Base-by-base conservation (phyloP, 2,113 vertebrate genomes). In the Oophaga pumilio region DNA sequence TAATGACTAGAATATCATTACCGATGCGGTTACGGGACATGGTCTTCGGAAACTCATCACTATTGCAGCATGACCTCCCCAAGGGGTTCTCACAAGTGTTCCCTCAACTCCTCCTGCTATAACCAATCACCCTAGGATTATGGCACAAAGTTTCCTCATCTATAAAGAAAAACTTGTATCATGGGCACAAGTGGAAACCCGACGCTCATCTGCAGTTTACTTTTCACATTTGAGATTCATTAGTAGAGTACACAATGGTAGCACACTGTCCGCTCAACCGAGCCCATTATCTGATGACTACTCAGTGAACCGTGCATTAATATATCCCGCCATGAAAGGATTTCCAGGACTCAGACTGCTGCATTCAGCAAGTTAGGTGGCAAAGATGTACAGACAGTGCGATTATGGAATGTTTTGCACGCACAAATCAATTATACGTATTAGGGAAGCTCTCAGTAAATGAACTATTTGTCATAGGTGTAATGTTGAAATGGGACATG, bases 321-420 rank as follows among this genome's bases (percentile, higher is more conserved):
- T 68, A 80, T 56, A 79, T 86, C 85, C 85, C 74, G 50, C 22
- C 20, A 57, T 66, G 74, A 86, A 66, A 76, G 64, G 56, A 49
- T 15, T 85, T 14, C 28, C 84, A 85, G 64, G n/a, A 15, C 49
- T 69, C 9, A 8, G 43, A 79, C 17, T 81, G 57, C 7, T 11
- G 18, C 11, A 49, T 50, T 52, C 60, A 82, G 62, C 49, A 33
- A 84, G 50, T 60, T 10, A n/a, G 13, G 5, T 24, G 9, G 33
- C 73, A 11, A 4, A 20, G n/a, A 53, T 71, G 20, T 69, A 52
- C 64, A 50, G 28, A 24, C 5, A 50, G 28, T 43, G 33, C 5
- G 33, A 43, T 43, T 43, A 43, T 43, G 33, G 3, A 43, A 43
- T 43, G 33, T 43, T 43, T 43, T 43, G 2, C 33, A 43, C 5